A percentile compares a stretch with the other conserved stretches of the same genome.
phyloP scores from a whole-genome alignment of 2,888 invertebrate species.

The Chymomyza amoena region DNA sequence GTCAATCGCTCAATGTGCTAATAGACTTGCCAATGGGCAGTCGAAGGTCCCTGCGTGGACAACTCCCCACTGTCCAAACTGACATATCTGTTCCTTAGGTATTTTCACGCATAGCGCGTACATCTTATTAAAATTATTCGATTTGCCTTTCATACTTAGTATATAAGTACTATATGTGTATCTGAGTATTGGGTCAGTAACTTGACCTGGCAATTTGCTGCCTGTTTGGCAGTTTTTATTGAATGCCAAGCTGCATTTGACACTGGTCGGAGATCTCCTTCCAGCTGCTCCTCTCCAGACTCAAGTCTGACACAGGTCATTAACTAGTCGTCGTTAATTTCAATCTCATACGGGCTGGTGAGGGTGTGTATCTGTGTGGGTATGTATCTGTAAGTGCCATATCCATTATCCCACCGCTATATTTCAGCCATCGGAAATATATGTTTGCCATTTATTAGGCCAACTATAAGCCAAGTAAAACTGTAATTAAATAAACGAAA shows the following conservation, averaged over 20 bases:
- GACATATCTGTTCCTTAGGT: background rate
- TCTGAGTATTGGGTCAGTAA: background rate
- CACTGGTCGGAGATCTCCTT: background rate
- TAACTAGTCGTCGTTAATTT: background rate
- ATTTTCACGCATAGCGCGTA: constrained; percentile 19
- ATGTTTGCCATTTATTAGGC: background rate
- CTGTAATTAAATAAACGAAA: background rate
- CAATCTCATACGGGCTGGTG: background rate
- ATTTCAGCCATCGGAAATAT: background rate
- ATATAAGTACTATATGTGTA: background rate
- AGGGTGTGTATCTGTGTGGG: background rate
- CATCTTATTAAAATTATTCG: constrained; percentile 56
- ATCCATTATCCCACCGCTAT: background rate
- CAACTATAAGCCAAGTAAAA: background rate
- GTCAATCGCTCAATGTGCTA: constrained; percentile 2
- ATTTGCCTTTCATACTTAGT: constrained; percentile 11
- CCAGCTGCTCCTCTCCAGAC: background rate
- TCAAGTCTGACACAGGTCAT: background rate
- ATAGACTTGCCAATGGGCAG: background rate
- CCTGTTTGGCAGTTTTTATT: constrained; percentile 36
- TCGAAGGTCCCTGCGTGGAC: background rate
- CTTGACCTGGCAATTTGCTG: constrained; percentile 17
- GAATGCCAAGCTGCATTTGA: constrained; percentile 22
- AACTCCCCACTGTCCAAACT: background rate
- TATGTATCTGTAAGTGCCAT: background rate